phyloP scores from a whole-genome alignment of 2,797 vertebrate genomes.

The Mastacembelus armatus region DNA sequence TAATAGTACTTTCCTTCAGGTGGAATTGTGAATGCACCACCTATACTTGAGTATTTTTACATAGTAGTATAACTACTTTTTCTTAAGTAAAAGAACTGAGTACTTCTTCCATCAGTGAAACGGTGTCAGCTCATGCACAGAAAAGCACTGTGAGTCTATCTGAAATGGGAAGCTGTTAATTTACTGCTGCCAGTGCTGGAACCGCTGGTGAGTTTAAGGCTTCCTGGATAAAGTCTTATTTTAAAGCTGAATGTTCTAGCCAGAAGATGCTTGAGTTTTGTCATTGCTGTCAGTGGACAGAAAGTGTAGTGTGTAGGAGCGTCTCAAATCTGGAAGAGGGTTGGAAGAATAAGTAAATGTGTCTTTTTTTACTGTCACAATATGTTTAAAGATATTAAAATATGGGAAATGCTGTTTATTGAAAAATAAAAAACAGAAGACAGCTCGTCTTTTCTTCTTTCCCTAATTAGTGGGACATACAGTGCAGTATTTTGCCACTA shows the following conservation, averaged over 20 bases:
- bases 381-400: slow-evolving; percentile 29
- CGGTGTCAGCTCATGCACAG: not conserved
- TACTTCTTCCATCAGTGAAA: not conserved
- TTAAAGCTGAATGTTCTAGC: slow-evolving; percentile 43
- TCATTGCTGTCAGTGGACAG: slow-evolving; percentile 33
- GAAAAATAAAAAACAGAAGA: too few species aligned
- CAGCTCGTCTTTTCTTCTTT: slow-evolving; percentile 12
- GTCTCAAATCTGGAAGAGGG: not conserved
- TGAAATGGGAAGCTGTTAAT: slow-evolving; percentile 28
- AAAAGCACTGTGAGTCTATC: slow-evolving; percentile 1
- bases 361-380: slow-evolving; percentile 10
- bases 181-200: slow-evolving; percentile 28
- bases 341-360: slow-evolving; percentile 25
- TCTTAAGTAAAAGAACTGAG: not conserved
- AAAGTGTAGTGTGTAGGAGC: slow-evolving; percentile 12
- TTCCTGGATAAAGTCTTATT: slow-evolving; percentile 39
- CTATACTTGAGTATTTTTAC: not conserved
- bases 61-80: not conserved
- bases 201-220: slow-evolving; percentile 39
- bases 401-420: slow-evolving; percentile 5
- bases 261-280: slow-evolving; percentile 42
- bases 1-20: not conserved
- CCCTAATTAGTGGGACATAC: not conserved
- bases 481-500: not conserved
- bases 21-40: not conserved